These are phyloP conservation scores for Akabosia matsudoensis DNA, from an alignment of 1,140 invertebrate species.

Conservation along the genomic window DNA sequence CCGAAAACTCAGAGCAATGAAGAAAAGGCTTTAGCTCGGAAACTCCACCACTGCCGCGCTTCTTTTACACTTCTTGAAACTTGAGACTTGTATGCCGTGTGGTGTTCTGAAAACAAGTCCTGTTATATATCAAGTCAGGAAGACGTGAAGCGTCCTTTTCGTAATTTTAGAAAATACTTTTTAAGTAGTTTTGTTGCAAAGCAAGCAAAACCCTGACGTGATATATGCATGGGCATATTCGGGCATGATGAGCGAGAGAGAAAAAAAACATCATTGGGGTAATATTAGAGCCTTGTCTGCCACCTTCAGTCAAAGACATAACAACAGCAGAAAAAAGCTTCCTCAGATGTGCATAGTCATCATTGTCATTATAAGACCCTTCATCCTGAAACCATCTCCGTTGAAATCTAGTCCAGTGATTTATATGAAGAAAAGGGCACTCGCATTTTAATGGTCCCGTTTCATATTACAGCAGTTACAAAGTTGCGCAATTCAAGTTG, in stretches of 20 bases:
- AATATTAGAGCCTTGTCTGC: neutral
- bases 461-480: too few species aligned
- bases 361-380: too few species aligned
- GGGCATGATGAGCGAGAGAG: neutral
- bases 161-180: slow-evolving; percentile 21
- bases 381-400: too few species aligned
- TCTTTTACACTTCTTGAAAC: neutral
- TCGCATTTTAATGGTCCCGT: too few species aligned
- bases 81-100: neutral
- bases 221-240: neutral
- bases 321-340: neutral
- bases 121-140: neutral
- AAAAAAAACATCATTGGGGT: neutral
- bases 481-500: too few species aligned
- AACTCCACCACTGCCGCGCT: neutral
- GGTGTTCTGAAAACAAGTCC: neutral
- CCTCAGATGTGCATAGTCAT: neutral
- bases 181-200: slow-evolving; percentile 4
- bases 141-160: neutral
- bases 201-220: neutral
- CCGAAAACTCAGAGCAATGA: neutral
- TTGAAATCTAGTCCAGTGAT: too few species aligned
- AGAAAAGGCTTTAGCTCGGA: slow-evolving; percentile 6
- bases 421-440: too few species aligned
- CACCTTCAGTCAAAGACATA: slow-evolving; percentile 7